Evolutionary conservation across 1,140 invertebrate genomes (phyloP), one percentile per base, ranked within the genome.

Genomic region (Maconellicoccus hirsutus): DNA sequence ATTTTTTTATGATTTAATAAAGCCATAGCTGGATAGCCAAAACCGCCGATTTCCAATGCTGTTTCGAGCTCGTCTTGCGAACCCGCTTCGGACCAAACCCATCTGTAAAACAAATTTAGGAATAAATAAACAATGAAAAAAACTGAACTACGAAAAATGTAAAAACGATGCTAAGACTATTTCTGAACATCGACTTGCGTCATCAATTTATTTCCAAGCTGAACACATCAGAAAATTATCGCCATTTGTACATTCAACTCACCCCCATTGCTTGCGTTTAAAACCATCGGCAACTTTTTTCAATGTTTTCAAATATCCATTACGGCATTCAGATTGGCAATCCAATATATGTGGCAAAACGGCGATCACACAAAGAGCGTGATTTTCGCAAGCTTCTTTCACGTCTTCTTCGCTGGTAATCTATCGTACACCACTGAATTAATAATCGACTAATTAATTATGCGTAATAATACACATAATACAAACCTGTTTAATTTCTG

Each of bases 201-300:
- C n/a, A n/a, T n/a, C n/a, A n/a, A n/a, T n/a, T n/a, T n/a, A n/a
- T n/a, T n/a, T n/a, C n/a, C n/a, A n/a, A n/a, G n/a, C n/a, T n/a
- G n/a, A n/a, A n/a, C n/a, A n/a, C n/a, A n/a, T n/a, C n/a, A n/a
- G n/a, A n/a, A n/a, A n/a, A n/a, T n/a, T n/a, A n/a, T n/a, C n/a
- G n/a, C n/a, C n/a, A n/a, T n/a, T n/a, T n/a, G n/a, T n/a, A n/a
- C 10, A 66, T 10, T 22, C 63, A 59, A n/a, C 2, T 26, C 83
- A 94, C 86, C 95, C 95, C 96, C 96, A 99, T 80, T 89, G 86
- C 77, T 97, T 96, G 80, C 91, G 88, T 82, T 98, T 98, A 80
- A 89, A 98, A 79, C 95, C 95, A 52, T 97, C 93, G 19, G 88
- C 94, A 52, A 96, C 81, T 2, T 83, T 80, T 21, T 83, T 86